A percentile compares a stretch with the other conserved stretches of the same genome.
Evolutionary conservation across 2,113 vertebrate species (phyloP).

Genomic region (Strix uralensis): DNA sequence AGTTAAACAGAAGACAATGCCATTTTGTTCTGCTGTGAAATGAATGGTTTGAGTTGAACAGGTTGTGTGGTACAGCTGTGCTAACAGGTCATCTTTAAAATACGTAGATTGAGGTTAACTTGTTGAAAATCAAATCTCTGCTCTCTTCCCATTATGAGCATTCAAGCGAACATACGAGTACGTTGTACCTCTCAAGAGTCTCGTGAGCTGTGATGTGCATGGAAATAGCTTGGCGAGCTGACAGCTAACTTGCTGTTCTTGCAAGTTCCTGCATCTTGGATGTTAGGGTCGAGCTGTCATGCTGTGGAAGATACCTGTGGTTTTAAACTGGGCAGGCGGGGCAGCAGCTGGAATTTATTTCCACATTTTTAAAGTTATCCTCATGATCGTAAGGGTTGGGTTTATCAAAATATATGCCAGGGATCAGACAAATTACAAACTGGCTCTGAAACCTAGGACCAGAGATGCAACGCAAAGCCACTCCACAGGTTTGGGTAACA

Average conservation of each 20-base stretch:
- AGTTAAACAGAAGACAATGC: background rate
- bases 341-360: background rate
- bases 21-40: background rate
- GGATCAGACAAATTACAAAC: background rate
- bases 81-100: background rate
- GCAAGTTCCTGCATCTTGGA: background rate
- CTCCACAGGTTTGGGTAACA: background rate
- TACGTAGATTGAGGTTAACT: background rate
- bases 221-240: background rate
- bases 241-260: background rate
- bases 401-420: background rate
- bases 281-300: background rate
- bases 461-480: background rate
- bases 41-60: background rate
- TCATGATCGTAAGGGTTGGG: background rate
- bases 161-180: accelerated
- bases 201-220: background rate
- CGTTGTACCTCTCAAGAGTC: background rate
- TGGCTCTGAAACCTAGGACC: background rate
- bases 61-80: background rate
- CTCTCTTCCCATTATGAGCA: background rate
- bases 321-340: background rate
- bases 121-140: background rate
- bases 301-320: background rate
- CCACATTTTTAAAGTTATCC: background rate